Base-by-base conservation (phyloP, 2,797 vertebrate genomes). In the Knipowitschia caucasica region DNA sequence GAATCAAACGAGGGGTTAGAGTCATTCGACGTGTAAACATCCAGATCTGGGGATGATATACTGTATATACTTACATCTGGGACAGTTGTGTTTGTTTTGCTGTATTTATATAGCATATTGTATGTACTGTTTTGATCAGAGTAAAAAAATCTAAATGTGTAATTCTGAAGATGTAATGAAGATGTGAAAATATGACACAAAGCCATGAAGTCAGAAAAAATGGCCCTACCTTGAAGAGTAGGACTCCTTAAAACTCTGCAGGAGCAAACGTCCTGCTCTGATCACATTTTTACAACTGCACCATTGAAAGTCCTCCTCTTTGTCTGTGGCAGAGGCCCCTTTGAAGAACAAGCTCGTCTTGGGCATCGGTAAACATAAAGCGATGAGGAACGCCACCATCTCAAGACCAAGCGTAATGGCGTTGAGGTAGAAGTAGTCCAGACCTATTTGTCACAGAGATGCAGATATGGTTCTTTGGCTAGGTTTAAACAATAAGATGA, bases 381-480 rank as follows among this genome's bases (percentile, higher is more conserved):
- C 86, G 56, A 82, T 1, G 12, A 89, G 55, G 43, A 88, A 88
- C 59, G 87, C 87, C 44, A 81, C 1, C 15, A 77, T 82, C 42
- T 83, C 65, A 11, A 69, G 64, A 47, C 86, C 88, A 71, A 91
- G 80, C 20, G 85, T 86, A 59, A 89, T 67, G 2, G 62, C 40
- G 50, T 89, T 91, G 51, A 91, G 50, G 62, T 84, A 78, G 67
- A 87, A 91, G 63, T 82, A 85, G 61, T 88, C 77, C 54, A 88
- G 2, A 46, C 58, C 81, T 68, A 76, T 50, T n/a, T 12, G 7
- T 21, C 69, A 39, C 45, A 70, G 56, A 26, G 38, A 34, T 40
- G 33, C 3, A 3, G 27, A 53, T 23, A 67, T 26, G 8, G 24
- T 30, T 20, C 42, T 2, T 10, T 53, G 10, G 12, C 5, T 33